Evolutionary conservation across 2,888 invertebrate genomes (phyloP), one percentile per base, ranked within the genome.

Genomic region (Euproctis similis): DNA sequence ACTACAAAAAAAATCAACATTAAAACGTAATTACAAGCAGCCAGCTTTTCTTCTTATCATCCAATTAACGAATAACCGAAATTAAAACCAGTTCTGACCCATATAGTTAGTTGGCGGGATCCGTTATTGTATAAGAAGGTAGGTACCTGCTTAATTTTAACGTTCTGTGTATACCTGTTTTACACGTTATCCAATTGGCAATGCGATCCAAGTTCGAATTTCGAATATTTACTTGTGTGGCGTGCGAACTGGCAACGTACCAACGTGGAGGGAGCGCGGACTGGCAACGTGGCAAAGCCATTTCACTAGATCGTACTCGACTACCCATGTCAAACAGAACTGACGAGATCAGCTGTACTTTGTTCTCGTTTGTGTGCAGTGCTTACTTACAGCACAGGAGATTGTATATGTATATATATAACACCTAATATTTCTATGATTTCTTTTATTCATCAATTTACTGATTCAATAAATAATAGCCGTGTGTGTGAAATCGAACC

Each of bases 201-300:
- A 64, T 63, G 58, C 59, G 62, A 67, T 71, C 65, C 68, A 65
- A 67, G 61, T 62, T 60, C 55, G 65, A 63, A 64, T 55, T 66
- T 59, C 56, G 62, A 61, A 58, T 68, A 59, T 65, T 62, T 56
- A 63, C 64, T 61, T 50, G 52, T 46, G 49, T 45, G 43, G 59
- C 42, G 51, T 53, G 28, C 59, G 53, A 53, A 51, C 53, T 55
- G 70, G 68, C 74, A 74, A 69, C 71, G 48, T 37, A 42, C 42
- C n/a, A 45, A 29, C 26, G 30, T 27, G 26, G 34, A 27, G 31
- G 30, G 40, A 26, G n/a, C n/a, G n/a, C 63, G 55, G 53, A 46
- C 52, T 54, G 70, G 69, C 74, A 74, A 62, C 64, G 56, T 39
- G 55, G 59, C 59, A 47, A 42, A 56, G 52, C 54, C 53, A 53